Evolutionary conservation across 1,140 invertebrate genomes (phyloP).

Genomic region (Drosophila chauvacae): DNA sequence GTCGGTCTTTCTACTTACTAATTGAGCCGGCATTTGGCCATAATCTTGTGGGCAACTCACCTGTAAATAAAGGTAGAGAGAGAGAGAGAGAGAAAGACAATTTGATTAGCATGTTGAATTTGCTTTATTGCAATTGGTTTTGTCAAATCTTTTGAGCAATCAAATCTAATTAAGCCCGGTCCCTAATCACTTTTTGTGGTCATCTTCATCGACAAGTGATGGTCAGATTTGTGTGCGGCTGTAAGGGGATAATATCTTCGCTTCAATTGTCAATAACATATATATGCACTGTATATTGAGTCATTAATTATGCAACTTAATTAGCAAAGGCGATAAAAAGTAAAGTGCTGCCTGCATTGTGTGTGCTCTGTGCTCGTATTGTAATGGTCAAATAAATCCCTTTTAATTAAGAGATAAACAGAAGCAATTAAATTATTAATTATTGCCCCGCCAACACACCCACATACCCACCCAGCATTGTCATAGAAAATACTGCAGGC

Average conservation of each 20-base stretch:
- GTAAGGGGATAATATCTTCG: slow-evolving; percentile 5
- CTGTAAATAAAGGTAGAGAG: slow-evolving; percentile 67
- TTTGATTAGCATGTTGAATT: slow-evolving; percentile 74
- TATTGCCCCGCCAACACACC: slow-evolving; percentile 48
- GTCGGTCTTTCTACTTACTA: slow-evolving; percentile 72
- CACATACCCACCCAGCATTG: slow-evolving; percentile 17
- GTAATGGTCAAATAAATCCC: slow-evolving; percentile 79
- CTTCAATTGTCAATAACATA: slow-evolving; percentile 35
- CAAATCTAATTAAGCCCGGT: slow-evolving; percentile 75
- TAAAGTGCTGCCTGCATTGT: slow-evolving; percentile 49
- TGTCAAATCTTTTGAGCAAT: slow-evolving; percentile 77
- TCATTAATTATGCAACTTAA: slow-evolving; percentile 80
- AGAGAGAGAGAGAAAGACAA: slow-evolving; percentile 33
- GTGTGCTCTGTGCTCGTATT: slow-evolving; percentile 28
- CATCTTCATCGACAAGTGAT: slow-evolving; percentile 32
- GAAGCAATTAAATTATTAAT: slow-evolving; percentile 84
- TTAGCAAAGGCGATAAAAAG: slow-evolving; percentile 80
- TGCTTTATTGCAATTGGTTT: slow-evolving; percentile 46
- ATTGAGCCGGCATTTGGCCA: slow-evolving; percentile 72
- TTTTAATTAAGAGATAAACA: slow-evolving; percentile 84
- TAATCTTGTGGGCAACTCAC: slow-evolving; percentile 78
- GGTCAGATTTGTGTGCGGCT: slow-evolving; percentile 7
- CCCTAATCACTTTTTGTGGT: slow-evolving; percentile 77
- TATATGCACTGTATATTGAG: slow-evolving; percentile 6
- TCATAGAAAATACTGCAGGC: slow-evolving; percentile 54